Percentiles rank a stretch among this genome's conserved stretches.
Conservation (phyloP, 2,113 vertebrate genomes). For the Trogon surrucura region DNA sequence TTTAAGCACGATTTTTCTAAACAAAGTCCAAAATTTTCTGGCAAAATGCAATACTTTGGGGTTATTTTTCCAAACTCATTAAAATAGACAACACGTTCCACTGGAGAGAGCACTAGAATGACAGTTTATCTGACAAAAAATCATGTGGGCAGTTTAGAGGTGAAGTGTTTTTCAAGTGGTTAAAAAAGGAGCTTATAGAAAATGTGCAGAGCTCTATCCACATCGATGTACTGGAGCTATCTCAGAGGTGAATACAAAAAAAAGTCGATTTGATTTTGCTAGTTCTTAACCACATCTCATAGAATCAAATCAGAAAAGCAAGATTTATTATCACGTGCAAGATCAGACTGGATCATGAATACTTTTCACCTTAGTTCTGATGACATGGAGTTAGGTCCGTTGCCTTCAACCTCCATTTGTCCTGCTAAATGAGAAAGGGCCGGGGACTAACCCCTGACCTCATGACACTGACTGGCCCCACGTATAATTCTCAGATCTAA, state of each 20-base stretch:
- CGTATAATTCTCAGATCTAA: accelerated
- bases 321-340: background rate
- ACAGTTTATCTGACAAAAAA: slow-evolving; percentile 18
- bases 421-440: background rate
- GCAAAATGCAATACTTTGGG: background rate
- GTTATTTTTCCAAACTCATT: background rate
- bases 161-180: background rate
- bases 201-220: background rate
- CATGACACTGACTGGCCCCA: background rate
- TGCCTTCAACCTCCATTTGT: background rate
- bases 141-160: slow-evolving; percentile 10
- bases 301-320: background rate
- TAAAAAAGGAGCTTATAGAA: background rate
- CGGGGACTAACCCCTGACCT: background rate
- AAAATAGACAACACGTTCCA: background rate
- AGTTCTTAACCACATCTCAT: background rate
- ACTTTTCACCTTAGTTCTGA: background rate
- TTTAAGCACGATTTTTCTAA: background rate
- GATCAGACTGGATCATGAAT: background rate
- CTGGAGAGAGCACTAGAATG: background rate
- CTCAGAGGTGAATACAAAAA: background rate
- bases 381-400: background rate
- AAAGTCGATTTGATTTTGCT: background rate
- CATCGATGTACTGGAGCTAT: background rate
- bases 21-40: background rate